Evolutionary conservation across 2,888 invertebrate species (phyloP), one percentile per base, ranked within the genome.

Genomic region (Caenorhabditis doughertyi): DNA sequence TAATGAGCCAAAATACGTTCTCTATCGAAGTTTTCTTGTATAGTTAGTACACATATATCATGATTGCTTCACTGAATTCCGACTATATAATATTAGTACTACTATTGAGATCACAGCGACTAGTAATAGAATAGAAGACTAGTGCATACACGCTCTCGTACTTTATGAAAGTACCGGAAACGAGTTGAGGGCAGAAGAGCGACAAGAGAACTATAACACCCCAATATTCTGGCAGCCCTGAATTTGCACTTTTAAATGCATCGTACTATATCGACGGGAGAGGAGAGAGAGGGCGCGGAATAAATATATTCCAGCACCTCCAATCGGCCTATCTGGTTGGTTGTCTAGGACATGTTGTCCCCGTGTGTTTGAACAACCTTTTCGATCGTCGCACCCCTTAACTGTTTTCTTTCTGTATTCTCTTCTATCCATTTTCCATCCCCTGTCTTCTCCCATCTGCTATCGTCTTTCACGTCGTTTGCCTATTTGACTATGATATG

Each of bases 331-430:
- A 60, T 72, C 72, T 53, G 35, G 55, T 47, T 47, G 16, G 62
- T 39, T 72, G 51, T 65, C 74, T 65, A 35, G 73, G 64, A 64
- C 73, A 56, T 68, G 76, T 32, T 60, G 70, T 47, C 49, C 25
- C 49, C 11, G 58, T 53, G n/a, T 70, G 47, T 79, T 71, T 79
- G 68, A 70, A 79, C 71, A 79, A 71, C 68, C 79, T 79, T 71
- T 70, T 70, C 51, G 25, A 49, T 58, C n/a, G 35, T 32, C 55
- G 55, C 70, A 60, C 64, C 64, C 39, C 70, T 53, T 53, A 64
- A 64, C 65, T 65, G 62, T 62, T 67, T 39, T 77, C 65, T 51
- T 44, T n/a, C n/a, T 60, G 44, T 56, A 29, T 58, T 42, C 51
- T 39, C 27, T 23, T 42, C 53, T 13, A 16, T 53, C 42, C 32